A percentile compares a stretch with the other conserved stretches of the same genome.
phyloP scores from a whole-genome alignment of 2,113 vertebrate genomes.

The Dermatemys mawii region DNA sequence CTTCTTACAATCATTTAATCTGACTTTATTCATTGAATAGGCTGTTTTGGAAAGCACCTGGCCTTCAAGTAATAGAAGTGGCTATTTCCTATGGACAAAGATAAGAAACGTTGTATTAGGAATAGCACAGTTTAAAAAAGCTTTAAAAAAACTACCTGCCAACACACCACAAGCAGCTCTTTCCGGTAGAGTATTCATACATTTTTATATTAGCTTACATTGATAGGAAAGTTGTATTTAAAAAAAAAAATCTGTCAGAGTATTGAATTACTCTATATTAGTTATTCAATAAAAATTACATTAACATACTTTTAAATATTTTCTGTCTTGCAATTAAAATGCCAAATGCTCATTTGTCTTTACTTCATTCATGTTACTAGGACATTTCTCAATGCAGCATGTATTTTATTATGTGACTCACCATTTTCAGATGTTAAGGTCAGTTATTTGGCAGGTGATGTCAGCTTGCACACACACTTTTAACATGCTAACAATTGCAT shows the following conservation, averaged over 20 bases:
- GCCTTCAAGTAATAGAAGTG: constrained; percentile 96
- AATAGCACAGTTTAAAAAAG: constrained; percentile 93
- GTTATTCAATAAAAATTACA: background rate
- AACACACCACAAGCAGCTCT: constrained; percentile 79
- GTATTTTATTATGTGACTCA: background rate
- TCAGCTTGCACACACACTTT: background rate
- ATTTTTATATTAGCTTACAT: background rate
- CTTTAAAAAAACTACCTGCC: constrained; percentile 85
- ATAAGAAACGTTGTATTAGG: constrained; percentile 93
- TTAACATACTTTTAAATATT: background rate
- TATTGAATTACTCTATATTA: background rate
- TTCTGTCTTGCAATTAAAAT: background rate
- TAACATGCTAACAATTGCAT: background rate
- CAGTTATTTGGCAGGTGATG: background rate
- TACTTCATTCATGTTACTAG: background rate
- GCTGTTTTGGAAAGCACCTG: constrained; percentile 98
- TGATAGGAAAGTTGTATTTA: background rate
- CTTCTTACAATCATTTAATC: constrained; percentile 10
- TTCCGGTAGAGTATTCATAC: constrained; percentile 83
- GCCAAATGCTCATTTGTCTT: background rate
- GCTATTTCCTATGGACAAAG: constrained; percentile 97
- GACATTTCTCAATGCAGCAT: background rate
- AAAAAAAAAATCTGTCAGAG: background rate
- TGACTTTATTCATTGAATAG: constrained; percentile 74
- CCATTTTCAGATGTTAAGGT: background rate